phyloP scores from a whole-genome alignment of 2,797 vertebrate genomes.

The Nyctibius grandis region DNA sequence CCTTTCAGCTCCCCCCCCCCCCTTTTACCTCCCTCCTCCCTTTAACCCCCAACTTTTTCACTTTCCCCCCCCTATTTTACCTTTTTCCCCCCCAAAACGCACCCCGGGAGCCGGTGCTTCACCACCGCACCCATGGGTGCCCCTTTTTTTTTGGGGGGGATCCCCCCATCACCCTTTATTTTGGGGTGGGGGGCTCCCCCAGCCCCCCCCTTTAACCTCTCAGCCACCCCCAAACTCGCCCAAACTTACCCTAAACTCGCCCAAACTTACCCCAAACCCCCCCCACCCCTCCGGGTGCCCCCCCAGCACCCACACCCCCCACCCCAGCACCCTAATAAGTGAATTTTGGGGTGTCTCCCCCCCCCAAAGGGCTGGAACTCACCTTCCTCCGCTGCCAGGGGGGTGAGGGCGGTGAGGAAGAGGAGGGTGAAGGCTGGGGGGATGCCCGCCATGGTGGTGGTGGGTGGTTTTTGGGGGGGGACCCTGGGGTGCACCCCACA shows the following conservation, averaged over 20 bases:
- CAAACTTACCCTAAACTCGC: too few species aligned
- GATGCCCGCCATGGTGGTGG: not conserved
- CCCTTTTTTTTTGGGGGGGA: not conserved
- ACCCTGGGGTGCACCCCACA: not conserved
- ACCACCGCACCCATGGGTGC: not conserved
- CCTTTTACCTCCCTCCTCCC: too few species aligned
- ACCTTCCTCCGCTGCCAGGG: not conserved
- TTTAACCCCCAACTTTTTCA: not conserved
- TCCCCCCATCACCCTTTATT: not conserved
- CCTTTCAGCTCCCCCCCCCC: not conserved
- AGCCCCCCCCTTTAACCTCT: not conserved
- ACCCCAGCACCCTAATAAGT: not conserved
- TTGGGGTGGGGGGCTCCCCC: not conserved
- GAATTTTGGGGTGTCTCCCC: not conserved
- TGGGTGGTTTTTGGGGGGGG: not conserved
- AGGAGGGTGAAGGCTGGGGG: not conserved
- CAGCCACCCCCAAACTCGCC: not conserved
- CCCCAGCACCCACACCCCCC: too few species aligned
- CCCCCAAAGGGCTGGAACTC: not conserved
- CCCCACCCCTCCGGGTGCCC: not conserved
- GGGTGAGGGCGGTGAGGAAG: not conserved
- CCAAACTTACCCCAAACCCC: not conserved
- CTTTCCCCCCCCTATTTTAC: not conserved
- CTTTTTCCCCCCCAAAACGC: accelerated
- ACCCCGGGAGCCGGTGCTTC: not conserved